These are phyloP conservation scores for Philereme vetulata DNA, from an alignment of 2,888 invertebrate genomes.

Conservation along the genomic window DNA sequence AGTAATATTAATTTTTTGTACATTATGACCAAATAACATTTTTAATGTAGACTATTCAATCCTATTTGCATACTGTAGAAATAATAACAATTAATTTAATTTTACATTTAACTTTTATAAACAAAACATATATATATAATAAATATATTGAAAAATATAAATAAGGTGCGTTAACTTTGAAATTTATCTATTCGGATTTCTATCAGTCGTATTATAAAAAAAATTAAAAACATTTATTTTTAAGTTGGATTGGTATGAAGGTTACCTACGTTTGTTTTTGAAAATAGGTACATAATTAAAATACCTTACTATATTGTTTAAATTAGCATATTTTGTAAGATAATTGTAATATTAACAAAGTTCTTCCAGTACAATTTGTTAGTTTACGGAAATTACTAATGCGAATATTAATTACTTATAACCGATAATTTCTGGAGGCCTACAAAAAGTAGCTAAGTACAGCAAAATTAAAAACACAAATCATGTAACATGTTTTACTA, in stretches of 20 bases:
- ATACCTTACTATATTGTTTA: not conserved
- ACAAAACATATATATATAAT: not conserved
- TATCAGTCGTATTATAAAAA: not conserved
- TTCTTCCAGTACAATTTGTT: conserved; percentile 32
- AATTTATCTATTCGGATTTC: not conserved
- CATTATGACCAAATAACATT: conserved; percentile 48
- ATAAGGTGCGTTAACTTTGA: not conserved
- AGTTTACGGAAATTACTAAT: conserved; percentile 26
- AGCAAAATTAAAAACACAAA: not conserved
- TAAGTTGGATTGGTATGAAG: not conserved
- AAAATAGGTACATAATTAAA: not conserved
- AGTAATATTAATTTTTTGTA: conserved; percentile 41
- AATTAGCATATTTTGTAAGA: not conserved
- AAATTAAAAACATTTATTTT: not conserved
- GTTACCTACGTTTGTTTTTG: not conserved
- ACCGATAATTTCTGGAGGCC: conserved; percentile 3
- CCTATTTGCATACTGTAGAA: conserved; percentile 20
- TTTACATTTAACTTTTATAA: conserved; percentile 13
- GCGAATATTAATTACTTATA: conserved; percentile 16
- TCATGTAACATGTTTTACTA: too few relatives aligned
- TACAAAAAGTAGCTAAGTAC: conserved; percentile 6
- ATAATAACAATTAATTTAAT: not conserved
- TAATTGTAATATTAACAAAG: conserved; percentile 27
- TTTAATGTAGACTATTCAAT: conserved; percentile 29
- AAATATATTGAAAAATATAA: not conserved